These are phyloP conservation scores for Microplitis demolitor DNA, from an alignment of 1,140 invertebrate genomes.

Conservation along the genomic window DNA sequence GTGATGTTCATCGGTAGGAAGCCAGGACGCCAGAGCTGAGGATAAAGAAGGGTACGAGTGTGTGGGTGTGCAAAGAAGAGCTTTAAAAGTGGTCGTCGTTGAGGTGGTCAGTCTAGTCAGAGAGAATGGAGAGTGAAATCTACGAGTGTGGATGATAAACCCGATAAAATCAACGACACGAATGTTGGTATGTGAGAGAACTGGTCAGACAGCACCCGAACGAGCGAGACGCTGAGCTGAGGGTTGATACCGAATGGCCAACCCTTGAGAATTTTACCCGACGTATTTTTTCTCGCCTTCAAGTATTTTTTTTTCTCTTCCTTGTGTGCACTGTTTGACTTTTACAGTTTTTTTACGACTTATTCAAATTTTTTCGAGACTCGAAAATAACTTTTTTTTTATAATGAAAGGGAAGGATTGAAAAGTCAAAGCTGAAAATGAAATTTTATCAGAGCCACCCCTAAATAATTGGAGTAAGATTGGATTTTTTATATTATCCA, in stretches of 20 bases:
- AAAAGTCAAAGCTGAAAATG: not conserved
- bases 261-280: not conserved
- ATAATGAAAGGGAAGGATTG: too few relatives aligned
- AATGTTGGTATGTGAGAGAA: conserved; percentile 3
- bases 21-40: not conserved
- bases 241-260: not conserved
- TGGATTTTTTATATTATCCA: conserved; percentile 22
- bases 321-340: not conserved
- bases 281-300: not conserved
- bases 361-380: too few relatives aligned
- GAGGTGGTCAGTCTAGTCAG: conserved; percentile 23
- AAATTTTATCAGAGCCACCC: not conserved
- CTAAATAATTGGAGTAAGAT: conserved; percentile 16
- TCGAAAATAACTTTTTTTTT: too few relatives aligned
- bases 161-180: not conserved
- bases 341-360: too few relatives aligned
- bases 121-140: conserved; percentile 7
- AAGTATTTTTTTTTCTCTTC: not conserved
- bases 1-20: too few relatives aligned
- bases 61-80: conserved; percentile 4
- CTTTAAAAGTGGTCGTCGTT: conserved; percentile 23
- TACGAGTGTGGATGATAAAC: conserved; percentile 26
- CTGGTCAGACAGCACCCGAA: too few relatives aligned
- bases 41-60: not conserved
- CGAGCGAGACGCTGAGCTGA: conserved; percentile 1